A percentile compares a stretch with the other conserved stretches of the same genome.
These are phyloP conservation scores for Coilia nasus DNA, from an alignment of 2,797 vertebrate genomes.

Conservation along the genomic window DNA sequence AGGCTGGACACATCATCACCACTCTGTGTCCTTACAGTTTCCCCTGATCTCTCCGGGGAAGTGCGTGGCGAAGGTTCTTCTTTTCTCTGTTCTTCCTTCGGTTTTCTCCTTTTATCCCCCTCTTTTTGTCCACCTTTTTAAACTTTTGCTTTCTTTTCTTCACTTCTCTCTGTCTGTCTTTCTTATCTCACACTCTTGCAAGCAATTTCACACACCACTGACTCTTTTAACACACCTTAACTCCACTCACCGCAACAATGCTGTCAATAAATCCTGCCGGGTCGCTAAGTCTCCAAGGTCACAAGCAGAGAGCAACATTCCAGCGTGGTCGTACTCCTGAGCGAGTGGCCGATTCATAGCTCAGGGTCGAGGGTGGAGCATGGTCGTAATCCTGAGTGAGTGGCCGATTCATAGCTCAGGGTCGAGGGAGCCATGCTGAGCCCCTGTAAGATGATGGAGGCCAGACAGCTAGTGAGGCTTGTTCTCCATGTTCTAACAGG, in stretches of 20 bases:
- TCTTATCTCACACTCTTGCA: constrained; percentile 13
- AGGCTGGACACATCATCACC: constrained; percentile 72
- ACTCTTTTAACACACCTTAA: constrained; percentile 25
- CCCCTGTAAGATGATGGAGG: neutral
- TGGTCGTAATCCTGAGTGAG: no score
- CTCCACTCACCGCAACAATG: neutral
- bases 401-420: neutral
- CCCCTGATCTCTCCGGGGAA: neutral
- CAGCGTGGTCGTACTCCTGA: neutral
- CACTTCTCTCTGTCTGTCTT: neutral
- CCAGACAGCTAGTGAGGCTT: neutral
- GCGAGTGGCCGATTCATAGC: neutral
- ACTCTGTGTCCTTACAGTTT: neutral
- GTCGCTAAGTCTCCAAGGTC: neutral
- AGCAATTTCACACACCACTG: constrained; percentile 43
- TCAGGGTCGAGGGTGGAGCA: neutral
- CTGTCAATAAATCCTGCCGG: constrained; percentile 5
- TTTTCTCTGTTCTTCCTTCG: neutral
- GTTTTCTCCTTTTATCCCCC: neutral
- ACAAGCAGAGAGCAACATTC: neutral
- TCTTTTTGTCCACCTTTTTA: neutral
- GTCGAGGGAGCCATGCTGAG: neutral
- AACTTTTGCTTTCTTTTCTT: neutral
- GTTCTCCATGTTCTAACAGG: neutral
- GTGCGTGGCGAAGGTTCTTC: neutral